phyloP scores from a whole-genome alignment of 2,113 vertebrate genomes.

The Mormyrus lacerda region DNA sequence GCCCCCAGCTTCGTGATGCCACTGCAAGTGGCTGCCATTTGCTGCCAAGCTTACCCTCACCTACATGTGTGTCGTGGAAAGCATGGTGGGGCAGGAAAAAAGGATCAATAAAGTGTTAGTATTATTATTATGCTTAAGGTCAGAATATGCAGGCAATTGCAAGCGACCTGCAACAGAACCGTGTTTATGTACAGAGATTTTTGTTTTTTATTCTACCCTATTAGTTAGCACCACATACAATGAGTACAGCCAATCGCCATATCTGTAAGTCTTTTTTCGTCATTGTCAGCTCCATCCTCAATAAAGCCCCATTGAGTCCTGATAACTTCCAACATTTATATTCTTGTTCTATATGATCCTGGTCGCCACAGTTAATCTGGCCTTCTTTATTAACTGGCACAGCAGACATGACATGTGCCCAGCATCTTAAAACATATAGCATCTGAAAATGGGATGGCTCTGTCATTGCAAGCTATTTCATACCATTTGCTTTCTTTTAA shows the following conservation, averaged over 20 bases:
- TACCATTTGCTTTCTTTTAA: constrained; percentile 2
- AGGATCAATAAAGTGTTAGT: not conserved
- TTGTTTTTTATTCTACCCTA: not conserved
- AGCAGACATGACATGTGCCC: not conserved
- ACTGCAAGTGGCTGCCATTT: not conserved
- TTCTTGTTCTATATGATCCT: not conserved
- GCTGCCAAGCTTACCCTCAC: not conserved
- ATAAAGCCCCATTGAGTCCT: not conserved
- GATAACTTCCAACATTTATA: not conserved
- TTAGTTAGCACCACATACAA: not conserved
- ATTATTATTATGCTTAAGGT: not conserved
- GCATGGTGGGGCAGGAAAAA: not conserved
- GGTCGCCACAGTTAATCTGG: not conserved
- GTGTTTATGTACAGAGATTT: not conserved
- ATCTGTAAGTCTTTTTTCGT: not conserved
- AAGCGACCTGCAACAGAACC: not conserved
- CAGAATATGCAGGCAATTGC: not conserved
- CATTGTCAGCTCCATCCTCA: not conserved
- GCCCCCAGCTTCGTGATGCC: not conserved
- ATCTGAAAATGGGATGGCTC: not conserved
- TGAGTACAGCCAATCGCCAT: not conserved
- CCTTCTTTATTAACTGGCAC: not conserved
- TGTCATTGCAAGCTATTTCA: not conserved
- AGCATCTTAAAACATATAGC: not conserved
- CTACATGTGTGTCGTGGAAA: not conserved